Conservation (phyloP, 2,888 invertebrate genomes). For the Rhagonycha fulva region DNA sequence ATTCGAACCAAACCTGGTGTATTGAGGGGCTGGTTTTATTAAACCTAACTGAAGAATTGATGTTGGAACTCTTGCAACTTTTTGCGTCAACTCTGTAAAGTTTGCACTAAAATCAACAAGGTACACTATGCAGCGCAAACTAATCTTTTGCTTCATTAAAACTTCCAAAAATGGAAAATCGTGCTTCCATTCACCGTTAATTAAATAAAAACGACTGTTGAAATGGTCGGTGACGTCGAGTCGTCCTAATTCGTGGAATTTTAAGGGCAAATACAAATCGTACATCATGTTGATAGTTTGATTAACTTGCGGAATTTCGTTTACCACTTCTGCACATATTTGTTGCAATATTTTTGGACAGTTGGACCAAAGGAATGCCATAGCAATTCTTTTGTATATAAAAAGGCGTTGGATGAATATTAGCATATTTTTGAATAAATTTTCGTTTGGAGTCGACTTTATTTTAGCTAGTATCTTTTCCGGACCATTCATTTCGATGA, state of each 20-base stretch:
- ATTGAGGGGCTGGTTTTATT: background rate
- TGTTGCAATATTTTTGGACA: conserved; percentile 34
- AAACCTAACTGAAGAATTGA: background rate
- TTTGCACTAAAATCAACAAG: conserved; percentile 45
- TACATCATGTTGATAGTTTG: conserved; percentile 40
- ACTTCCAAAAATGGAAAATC: conserved; percentile 48
- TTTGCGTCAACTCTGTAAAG: conserved; percentile 6
- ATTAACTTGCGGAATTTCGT: conserved; percentile 36
- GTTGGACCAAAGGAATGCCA: conserved; percentile 35
- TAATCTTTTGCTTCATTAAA: conserved; percentile 38
- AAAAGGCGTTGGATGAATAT: conserved; percentile 42
- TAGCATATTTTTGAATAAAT: conserved; percentile 29
- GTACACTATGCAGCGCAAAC: conserved; percentile 43
- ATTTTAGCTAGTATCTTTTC: conserved; percentile 1
- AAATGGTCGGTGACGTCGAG: conserved; percentile 44
- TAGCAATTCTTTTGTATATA: conserved; percentile 38
- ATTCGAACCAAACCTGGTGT: background rate
- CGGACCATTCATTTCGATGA: conserved; percentile 8
- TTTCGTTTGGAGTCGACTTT: conserved; percentile 6
- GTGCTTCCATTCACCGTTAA: conserved; percentile 38
- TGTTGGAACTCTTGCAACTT: background rate
- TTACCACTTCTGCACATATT: conserved; percentile 25
- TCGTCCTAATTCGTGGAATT: conserved; percentile 42
- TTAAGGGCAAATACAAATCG: conserved; percentile 43
- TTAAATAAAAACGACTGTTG: conserved; percentile 43